Base-by-base conservation (phyloP, 2,797 vertebrate genomes). In the Pempheris klunzingeri region DNA sequence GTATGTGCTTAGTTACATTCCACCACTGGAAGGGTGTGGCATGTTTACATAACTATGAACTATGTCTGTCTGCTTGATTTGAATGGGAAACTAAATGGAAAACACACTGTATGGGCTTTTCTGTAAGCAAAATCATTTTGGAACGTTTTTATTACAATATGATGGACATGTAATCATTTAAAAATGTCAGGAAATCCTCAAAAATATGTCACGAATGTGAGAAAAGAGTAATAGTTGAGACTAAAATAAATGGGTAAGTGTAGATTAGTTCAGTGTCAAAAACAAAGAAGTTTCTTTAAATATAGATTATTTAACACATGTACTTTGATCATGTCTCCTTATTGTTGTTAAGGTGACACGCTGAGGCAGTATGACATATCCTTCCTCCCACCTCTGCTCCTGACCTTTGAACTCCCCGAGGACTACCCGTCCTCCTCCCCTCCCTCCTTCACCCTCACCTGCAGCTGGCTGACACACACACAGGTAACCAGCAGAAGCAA, bases 391-490 rank as follows among this genome's bases (percentile, higher is more conserved):
- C 95, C 96, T 59, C 89, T 98, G 1, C 83, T 95, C 82, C 92
- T 98, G 92, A 95, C 93, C 86, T 98, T 98, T 83, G 95, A 96
- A 26, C 91, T 97, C 61, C 96, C 97, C 20, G 86, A 90, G 5
- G 93, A 96, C 82, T 98, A 98, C 87, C 97, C 97, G 0, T 97
- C 96, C 1, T 87, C 89, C n/a, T 95, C 94, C 62, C 94, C 96
- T 2, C 97, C 97, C 0, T 81, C 78, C 15, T 97, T 96, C 83
- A 95, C 94, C 54, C 95, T 98, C 82, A 94, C 93, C 84, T 96
- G 96, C 82, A 96, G 95, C 90, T 98, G 97, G 97, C 95, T 98
- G 76, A 96, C 95, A 82, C 93, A 61, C 72, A 81, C 90, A 69
- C 97, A 98, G 96, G 97, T 98, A 87, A 57, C 20, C 3, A 43